A percentile compares a stretch with the other conserved stretches of the same genome.
Conservation (phyloP, 2,113 vertebrate genomes). For the Hucho hucho region DNA sequence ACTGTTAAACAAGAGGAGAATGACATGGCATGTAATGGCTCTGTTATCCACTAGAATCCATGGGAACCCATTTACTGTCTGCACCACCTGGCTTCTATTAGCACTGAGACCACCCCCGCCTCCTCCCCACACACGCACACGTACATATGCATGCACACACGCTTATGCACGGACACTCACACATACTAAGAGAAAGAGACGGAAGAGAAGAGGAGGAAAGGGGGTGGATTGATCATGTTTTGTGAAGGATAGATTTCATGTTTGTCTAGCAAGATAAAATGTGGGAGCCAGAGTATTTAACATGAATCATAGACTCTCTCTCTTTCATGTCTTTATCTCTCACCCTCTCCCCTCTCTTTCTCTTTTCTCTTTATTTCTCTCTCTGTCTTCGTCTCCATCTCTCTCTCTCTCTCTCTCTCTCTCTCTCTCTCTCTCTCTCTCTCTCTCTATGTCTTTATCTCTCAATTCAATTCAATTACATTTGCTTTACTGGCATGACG, state of each 20-base stretch:
- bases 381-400: not conserved
- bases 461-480: too few relatives aligned
- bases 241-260: slow-evolving; percentile 32
- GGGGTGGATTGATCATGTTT: not conserved
- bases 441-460: too few relatives aligned
- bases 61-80: slow-evolving; percentile 78
- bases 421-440: too few relatives aligned
- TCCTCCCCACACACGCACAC: slow-evolving; percentile 22
- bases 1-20: slow-evolving; percentile 43
- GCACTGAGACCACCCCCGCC: slow-evolving; percentile 31
- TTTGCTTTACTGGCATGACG: too few relatives aligned
- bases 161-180: not conserved
- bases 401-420: too few relatives aligned
- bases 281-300: too few relatives aligned
- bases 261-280: slow-evolving; percentile 12
- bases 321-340: too few relatives aligned
- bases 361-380: slow-evolving; percentile 11
- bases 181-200: not conserved
- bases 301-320: too few relatives aligned
- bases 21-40: slow-evolving; percentile 73
- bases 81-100: slow-evolving; percentile 83
- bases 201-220: not conserved
- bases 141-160: not conserved
- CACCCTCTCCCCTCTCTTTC: too few relatives aligned
- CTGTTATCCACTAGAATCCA: slow-evolving; percentile 64